Percentiles rank a stretch among this genome's conserved stretches.
Evolutionary conservation across 2,113 vertebrate genomes (phyloP).

Genomic region (Tetrax tetrax): DNA sequence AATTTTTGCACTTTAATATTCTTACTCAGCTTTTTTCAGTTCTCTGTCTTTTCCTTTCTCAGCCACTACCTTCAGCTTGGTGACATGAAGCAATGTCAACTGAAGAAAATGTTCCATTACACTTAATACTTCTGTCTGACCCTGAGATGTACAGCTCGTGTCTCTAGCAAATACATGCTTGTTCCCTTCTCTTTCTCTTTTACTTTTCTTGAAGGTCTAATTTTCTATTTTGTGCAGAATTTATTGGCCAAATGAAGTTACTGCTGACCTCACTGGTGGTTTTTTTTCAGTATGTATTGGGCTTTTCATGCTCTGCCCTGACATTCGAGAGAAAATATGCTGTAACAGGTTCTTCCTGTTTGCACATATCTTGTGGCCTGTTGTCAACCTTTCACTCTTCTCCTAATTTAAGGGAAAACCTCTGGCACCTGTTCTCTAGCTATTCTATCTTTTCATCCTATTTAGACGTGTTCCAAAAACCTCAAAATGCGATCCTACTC

Average conservation of each 20-base stretch:
- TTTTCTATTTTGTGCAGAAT: not conserved
- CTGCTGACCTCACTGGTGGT: not conserved
- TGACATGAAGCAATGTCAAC: not conserved
- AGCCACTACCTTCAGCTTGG: not conserved
- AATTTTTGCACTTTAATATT: not conserved
- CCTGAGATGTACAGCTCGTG: not conserved
- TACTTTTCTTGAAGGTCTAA: not conserved
- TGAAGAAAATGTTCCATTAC: not conserved
- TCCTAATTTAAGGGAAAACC: not conserved
- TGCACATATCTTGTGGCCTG: not conserved
- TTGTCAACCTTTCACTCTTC: not conserved
- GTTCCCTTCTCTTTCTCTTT: not conserved
- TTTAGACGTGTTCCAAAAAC: not conserved
- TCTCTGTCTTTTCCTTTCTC: not conserved
- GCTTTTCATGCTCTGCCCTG: not conserved
- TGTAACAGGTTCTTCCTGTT: not conserved
- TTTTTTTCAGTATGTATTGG: not conserved
- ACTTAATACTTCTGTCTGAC: not conserved
- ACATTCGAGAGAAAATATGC: not conserved
- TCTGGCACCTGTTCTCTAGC: not conserved
- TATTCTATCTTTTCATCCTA: not conserved
- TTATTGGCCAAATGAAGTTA: not conserved
- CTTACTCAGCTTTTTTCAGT: not conserved
- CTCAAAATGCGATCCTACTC: not conserved
- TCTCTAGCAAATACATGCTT: not conserved